Base-by-base conservation (phyloP, 2,113 vertebrate species). In the Boulengerochromis microlepis region DNA sequence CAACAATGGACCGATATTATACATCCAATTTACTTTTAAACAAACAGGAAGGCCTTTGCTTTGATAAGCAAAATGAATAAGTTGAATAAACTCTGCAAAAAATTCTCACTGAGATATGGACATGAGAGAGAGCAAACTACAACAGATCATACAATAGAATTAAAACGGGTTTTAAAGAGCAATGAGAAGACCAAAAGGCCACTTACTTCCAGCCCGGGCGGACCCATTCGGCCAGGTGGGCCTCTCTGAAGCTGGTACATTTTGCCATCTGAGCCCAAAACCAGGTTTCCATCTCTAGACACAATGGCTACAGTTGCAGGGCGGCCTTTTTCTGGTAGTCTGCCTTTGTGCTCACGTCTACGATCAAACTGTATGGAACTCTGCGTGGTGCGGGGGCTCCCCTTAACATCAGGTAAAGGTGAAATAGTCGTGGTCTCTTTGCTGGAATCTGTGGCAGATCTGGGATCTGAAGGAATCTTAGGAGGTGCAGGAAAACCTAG, bases 121-220 rank as follows among this genome's bases (percentile, higher is more conserved):
- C 45, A 78, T 78, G 24, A 78, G 16, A 50, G 40, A 31, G 24
- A 19, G 42, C 24, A 47, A 47, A 8, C 42, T 50, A 76, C 42
- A 47, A 50, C 8, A 47, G 15, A 47, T 19, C 71, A 18, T 19
- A 47, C 3, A 29, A 47, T 29, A 19, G 71, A 29, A 47, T 76
- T 47, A 45, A 47, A 47, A 76, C 1, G 1, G 22, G 22, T 76
- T 47, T 76, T 76, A 29, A 76, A 76, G 40, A 76, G 15, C 45
- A 71, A 52, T 7, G 59, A 19, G 19, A 64, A 52, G n/a, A 38
- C 5, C 7, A 52, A 5, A 24, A 50, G 5, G 11, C 9, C 8
- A 95, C 97, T 97, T 87, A 98, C 97, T 7, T 96, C 95, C 57
- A 80, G 89, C 47, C 98, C 98, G 0, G 94, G 95, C 0, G 95